These are phyloP conservation scores for Campodea augens DNA, from an alignment of 1,140 invertebrate genomes.

Conservation along the genomic window DNA sequence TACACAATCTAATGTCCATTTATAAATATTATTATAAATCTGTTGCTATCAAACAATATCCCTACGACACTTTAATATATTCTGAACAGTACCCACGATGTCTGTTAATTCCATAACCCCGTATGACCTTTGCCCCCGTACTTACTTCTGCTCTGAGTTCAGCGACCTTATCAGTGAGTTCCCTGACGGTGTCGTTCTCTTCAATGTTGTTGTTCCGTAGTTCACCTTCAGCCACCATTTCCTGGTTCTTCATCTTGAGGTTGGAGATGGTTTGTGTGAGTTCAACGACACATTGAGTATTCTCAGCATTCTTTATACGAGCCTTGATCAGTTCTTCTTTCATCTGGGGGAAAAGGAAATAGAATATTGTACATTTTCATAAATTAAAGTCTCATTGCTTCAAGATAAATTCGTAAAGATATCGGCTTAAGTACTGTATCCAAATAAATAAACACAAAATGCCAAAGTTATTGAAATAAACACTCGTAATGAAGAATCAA, in stretches of 20 bases:
- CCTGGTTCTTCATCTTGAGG: constrained; percentile 85
- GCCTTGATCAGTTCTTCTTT: constrained; percentile 90
- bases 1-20: too few species aligned
- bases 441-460: too few species aligned
- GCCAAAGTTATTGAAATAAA: too few species aligned
- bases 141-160: constrained; percentile 80
- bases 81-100: too few species aligned
- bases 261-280: constrained; percentile 84
- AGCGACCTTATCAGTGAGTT: constrained; percentile 66
- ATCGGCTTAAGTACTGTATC: too few species aligned
- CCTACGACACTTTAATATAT: too few species aligned
- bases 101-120: too few species aligned
- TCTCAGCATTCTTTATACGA: constrained; percentile 81
- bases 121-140: too few species aligned
- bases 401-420: too few species aligned
- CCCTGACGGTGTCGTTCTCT: constrained; percentile 65
- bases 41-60: too few species aligned
- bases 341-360: constrained; percentile 31
- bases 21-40: too few species aligned
- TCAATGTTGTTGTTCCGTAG: constrained; percentile 50
- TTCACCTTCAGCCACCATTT: constrained; percentile 74
- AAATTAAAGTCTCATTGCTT: background rate
- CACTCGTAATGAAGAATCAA: too few species aligned
- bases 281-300: constrained; percentile 83
- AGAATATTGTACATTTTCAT: constrained; percentile 1